Base-by-base conservation (phyloP, 2,113 vertebrate genomes). In the Lota lota region DNA sequence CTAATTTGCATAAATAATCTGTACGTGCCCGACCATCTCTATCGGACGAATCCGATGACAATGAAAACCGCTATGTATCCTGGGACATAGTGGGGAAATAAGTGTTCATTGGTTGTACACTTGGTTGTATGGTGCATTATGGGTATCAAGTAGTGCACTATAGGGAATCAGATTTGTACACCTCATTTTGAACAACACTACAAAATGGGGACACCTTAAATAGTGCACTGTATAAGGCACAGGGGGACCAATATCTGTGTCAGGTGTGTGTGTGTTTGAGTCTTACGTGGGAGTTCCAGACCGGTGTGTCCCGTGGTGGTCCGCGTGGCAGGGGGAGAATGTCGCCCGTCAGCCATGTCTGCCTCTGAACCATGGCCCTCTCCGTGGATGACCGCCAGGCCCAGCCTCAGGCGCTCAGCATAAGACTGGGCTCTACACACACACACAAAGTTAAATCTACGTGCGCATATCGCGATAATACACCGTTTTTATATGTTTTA, bases 311-410 rank as follows among this genome's bases (percentile, higher is more conserved):
- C 92, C 0, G 92, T 88, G 3, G 91, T 90, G 24, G 96, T 94
- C 77, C 94, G 96, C 74, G 93, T 91, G 75, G 92, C 90, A 0
- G 97, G 96, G 1, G 97, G 96, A 19, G 96, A 98, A 40, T 97
- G 93, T 0, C 95, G 92, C 0, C 96, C 96, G 0, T 99, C 97
- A 0, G 92, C 93, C 95, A 97, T 96, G 88, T 98, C 96, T 0
- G 93, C 93, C 87, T 99, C 97, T 0, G 94, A 91, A 4, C 94
- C 94, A 85, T 98, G 92, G 2, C 96, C 94, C 79, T 98, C 96
- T 0, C 97, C 97, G 0, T 99, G 97, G 84, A 99, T 95, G 69
- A 99, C 97, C 0, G 95, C 97, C 67, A 99, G 79, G 0, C 95
- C 97, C 36, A 99, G 91, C 0, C 97, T 93, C 40, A 99, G 92